Conservation (phyloP, 2,113 vertebrate genomes). For the Apodemus sylvaticus region DNA sequence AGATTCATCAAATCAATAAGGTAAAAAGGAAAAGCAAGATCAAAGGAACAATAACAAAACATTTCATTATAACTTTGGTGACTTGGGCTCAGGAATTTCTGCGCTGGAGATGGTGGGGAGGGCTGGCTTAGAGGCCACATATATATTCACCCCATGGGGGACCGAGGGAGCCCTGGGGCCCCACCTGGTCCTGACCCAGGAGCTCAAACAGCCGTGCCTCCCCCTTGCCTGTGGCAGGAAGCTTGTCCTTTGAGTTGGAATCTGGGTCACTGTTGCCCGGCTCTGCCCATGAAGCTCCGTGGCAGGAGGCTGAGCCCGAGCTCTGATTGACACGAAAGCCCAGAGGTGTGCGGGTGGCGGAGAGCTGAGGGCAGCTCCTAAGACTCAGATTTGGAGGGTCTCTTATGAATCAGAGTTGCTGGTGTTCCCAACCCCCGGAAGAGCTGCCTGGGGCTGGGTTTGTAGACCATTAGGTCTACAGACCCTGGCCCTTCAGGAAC, state of each 20-base stretch:
- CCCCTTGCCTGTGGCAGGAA: neutral
- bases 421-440: slow-evolving; percentile 79
- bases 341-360: slow-evolving; percentile 50
- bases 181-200: neutral
- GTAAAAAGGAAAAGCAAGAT: slow-evolving; percentile 68
- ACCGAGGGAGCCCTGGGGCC: neutral
- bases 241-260: neutral
- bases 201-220: neutral
- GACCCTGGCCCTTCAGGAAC: neutral
- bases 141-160: neutral
- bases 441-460: slow-evolving; percentile 51
- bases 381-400: neutral
- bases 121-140: neutral
- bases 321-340: slow-evolving; percentile 35
- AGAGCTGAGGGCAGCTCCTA: neutral
- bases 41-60: slow-evolving; percentile 74
- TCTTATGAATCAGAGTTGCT: slow-evolving; percentile 72
- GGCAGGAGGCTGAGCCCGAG: neutral
- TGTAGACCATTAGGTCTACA: neutral
- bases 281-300: neutral
- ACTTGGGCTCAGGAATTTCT: slow-evolving; percentile 63
- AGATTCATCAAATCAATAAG: slow-evolving; percentile 77
- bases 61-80: slow-evolving; percentile 75
- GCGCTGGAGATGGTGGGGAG: neutral
- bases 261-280: neutral